phyloP scores from a whole-genome alignment of 1,140 invertebrate genomes.

The Telenomus remus region DNA sequence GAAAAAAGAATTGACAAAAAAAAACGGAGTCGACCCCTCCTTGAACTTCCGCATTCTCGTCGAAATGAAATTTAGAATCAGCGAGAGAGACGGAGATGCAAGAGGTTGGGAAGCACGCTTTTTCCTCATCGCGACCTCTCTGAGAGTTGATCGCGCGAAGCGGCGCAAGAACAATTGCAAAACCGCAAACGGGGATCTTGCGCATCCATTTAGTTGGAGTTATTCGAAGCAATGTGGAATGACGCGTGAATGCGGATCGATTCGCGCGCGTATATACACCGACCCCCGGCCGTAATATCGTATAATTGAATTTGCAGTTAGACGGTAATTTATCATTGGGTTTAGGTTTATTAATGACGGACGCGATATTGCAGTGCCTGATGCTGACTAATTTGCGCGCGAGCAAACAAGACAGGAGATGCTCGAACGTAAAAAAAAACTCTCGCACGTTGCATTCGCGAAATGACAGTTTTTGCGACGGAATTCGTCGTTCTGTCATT shows the following conservation, averaged over 20 bases:
- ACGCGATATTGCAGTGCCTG: conserved; percentile 45
- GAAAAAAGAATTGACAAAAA: neutral
- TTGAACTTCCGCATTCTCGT: conserved; percentile 28
- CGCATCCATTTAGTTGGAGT: conserved; percentile 51
- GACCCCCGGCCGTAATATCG: conserved; percentile 45
- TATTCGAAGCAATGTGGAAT: conserved; percentile 55
- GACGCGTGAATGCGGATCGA: conserved; percentile 50
- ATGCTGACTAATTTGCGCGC: conserved; percentile 43
- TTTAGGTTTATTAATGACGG: conserved; percentile 45
- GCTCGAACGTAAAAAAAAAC: conserved; percentile 3
- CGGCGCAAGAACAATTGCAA: conserved; percentile 50
- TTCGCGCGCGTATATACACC: conserved; percentile 46
- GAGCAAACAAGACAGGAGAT: conserved; percentile 22
- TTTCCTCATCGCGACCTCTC: conserved; percentile 45
- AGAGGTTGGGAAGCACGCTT: conserved; percentile 36
- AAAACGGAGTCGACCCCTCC: neutral
- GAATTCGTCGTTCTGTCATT: conserved; percentile 32
- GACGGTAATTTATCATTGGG: conserved; percentile 53
- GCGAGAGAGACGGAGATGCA: neutral
- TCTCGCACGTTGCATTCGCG: conserved; percentile 35
- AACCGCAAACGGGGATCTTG: conserved; percentile 48
- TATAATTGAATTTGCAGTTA: conserved; percentile 57
- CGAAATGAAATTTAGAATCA: conserved; percentile 3
- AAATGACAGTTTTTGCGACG: conserved; percentile 40
- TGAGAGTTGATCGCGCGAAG: conserved; percentile 43